Evolutionary conservation across 2,888 invertebrate genomes (phyloP).

Genomic region (Yponomeuta malinellus): DNA sequence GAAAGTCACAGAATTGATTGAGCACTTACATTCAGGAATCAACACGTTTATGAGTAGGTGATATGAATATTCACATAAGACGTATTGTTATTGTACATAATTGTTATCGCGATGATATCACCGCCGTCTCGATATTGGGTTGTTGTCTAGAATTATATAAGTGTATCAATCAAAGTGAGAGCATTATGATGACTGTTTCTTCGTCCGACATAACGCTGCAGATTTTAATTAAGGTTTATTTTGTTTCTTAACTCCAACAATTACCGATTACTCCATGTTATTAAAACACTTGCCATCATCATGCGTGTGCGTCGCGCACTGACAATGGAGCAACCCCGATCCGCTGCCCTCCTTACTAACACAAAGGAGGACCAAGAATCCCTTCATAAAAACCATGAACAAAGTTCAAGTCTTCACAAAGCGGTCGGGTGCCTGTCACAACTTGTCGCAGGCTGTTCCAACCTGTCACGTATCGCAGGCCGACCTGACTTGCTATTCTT

Average conservation of each 20-base stretch:
- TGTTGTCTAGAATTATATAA: neutral
- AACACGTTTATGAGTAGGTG: too few relatives aligned
- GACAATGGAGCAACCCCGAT: neutral
- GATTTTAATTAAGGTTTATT: neutral
- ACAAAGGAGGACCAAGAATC: neutral
- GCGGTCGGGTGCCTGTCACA: slow-evolving; percentile 8
- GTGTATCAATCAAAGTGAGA: neutral
- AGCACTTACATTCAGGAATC: too few relatives aligned
- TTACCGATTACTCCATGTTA: too few relatives aligned
- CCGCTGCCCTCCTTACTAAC: neutral
- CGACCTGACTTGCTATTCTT: neutral
- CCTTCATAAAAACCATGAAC: slow-evolving; percentile 1
- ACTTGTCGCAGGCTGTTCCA: slow-evolving; percentile 6
- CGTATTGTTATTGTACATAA: neutral
- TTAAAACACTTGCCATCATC: too few relatives aligned
- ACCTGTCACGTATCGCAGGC: neutral
- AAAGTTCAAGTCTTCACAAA: neutral
- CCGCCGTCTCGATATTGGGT: neutral
- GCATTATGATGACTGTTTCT: neutral
- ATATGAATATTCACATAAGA: neutral
- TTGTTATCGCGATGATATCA: neutral
- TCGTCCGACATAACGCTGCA: neutral
- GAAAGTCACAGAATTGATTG: too few relatives aligned
- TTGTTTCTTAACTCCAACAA: too few relatives aligned
- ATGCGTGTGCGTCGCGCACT: too few relatives aligned